A percentile compares a stretch with the other conserved stretches of the same genome.
phyloP scores from a whole-genome alignment of 2,888 invertebrate species.

The Pelosia muscerda region DNA sequence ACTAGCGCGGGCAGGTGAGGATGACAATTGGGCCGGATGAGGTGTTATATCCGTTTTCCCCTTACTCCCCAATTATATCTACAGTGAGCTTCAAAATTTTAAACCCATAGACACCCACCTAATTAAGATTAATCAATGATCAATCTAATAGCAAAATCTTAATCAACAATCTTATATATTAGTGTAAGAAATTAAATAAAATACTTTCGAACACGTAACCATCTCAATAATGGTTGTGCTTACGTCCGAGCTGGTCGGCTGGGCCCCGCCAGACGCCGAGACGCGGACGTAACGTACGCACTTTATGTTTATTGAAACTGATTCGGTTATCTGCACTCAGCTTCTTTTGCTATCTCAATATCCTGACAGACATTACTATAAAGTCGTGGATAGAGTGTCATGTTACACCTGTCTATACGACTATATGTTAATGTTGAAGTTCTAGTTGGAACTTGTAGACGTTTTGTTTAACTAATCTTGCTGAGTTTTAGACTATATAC shows the following conservation, averaged over 20 bases:
- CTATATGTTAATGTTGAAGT: constrained; percentile 9
- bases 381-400: constrained; percentile 38
- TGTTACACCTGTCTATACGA: constrained; percentile 16
- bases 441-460: not conserved
- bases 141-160: no score
- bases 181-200: no score
- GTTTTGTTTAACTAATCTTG: constrained; percentile 1
- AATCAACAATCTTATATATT: no score
- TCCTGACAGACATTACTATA: constrained; percentile 34
- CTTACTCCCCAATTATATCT: no score
- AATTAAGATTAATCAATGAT: no score
- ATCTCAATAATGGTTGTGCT: constrained; percentile 8
- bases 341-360: constrained; percentile 54
- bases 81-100: no score
- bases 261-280: constrained; percentile 11
- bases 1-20: no score
- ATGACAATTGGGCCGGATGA: no score
- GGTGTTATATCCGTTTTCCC: no score
- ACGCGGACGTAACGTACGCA: constrained; percentile 40
- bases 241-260: constrained; percentile 1
- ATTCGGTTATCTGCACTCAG: constrained; percentile 53
- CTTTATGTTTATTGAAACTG: constrained; percentile 51
- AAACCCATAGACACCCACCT: no score
- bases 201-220: constrained; percentile 7
- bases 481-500: no score